phyloP scores from a whole-genome alignment of 2,113 vertebrate genomes.

The Camelus bactrianus region DNA sequence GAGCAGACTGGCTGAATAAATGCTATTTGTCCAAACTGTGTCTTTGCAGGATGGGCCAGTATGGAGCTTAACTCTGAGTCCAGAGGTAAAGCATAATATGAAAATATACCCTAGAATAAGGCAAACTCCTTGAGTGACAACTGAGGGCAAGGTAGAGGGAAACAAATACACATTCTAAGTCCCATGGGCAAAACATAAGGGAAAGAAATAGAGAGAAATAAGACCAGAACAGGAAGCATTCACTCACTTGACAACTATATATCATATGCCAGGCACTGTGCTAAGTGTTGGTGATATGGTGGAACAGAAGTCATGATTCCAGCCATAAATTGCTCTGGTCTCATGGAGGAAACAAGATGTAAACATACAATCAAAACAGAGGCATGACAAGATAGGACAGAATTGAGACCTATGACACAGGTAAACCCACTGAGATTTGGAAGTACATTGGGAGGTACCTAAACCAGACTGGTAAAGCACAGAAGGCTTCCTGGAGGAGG shows the following conservation, averaged over 20 bases:
- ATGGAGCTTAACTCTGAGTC: neutral
- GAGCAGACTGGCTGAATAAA: neutral
- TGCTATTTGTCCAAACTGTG: neutral
- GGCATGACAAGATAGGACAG: neutral
- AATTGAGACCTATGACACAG: neutral
- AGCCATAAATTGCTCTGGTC: neutral
- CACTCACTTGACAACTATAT: neutral
- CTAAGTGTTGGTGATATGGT: neutral
- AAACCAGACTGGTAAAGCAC: neutral
- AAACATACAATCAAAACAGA: neutral
- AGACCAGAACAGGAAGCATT: neutral
- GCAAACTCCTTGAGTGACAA: neutral
- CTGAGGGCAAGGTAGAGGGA: neutral
- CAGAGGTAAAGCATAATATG: neutral
- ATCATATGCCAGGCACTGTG: neutral
- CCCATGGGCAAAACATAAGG: neutral
- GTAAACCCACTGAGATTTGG: neutral
- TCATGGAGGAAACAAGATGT: neutral
- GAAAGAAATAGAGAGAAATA: neutral
- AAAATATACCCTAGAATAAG: constrained; percentile 25
- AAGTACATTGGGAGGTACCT: rapidly evolving
- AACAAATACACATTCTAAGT: neutral
- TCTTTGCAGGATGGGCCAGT: neutral
- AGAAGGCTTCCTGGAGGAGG: neutral
- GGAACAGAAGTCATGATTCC: neutral